Base-by-base conservation (phyloP, 2,797 vertebrate species). In the Halcyon chelicuti region DNA sequence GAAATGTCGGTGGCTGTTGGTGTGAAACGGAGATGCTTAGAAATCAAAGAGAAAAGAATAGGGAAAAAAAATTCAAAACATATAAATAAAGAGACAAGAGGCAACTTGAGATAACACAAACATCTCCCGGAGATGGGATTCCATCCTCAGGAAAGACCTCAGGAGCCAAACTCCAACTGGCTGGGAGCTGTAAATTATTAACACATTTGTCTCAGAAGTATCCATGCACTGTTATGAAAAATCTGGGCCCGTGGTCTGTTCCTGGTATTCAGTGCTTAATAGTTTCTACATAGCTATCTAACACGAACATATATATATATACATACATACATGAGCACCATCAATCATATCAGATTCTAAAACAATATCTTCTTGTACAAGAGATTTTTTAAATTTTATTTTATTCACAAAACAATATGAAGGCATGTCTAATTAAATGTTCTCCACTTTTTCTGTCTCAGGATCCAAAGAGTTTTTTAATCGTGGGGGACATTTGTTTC, bases 151-250 rank as follows among this genome's bases (percentile, higher is more conserved):
- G 71, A 95, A 97, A 95, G 73, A 95, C 82, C 76, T 92, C 61
- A 84, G 87, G 68, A 96, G 86, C 40, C 51, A 94, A 93, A 85
- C 79, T 88, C 86, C 66, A 77, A 77, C 92, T 65, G 79, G 55
- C 71, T 90, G 54, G 55, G 73, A 96, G 84, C 91, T 97, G 88
- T 90, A 97, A 97, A 96, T 97, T 92, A 93, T 96, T 95, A 97
- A 93, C 92, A 96, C 84, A 93, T 97, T 97, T 96, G 58, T 96
- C 96, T 96, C 88, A 87, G 87, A 95, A 95, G 67, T 84, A 96
- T 89, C 80, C 85, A 49, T 63, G 37, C 65, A 72, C 67, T 94
- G n/a, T 86, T 95, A 86, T 54, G 93, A 95, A 72, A 93, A 94
- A 96, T 94, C 89, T 90, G 49, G 92, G 75, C 77, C 88, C 78